Evolutionary conservation across 2,113 vertebrate species (phyloP), one percentile per base, ranked within the genome.

Genomic region (Microtus richardsoni): DNA sequence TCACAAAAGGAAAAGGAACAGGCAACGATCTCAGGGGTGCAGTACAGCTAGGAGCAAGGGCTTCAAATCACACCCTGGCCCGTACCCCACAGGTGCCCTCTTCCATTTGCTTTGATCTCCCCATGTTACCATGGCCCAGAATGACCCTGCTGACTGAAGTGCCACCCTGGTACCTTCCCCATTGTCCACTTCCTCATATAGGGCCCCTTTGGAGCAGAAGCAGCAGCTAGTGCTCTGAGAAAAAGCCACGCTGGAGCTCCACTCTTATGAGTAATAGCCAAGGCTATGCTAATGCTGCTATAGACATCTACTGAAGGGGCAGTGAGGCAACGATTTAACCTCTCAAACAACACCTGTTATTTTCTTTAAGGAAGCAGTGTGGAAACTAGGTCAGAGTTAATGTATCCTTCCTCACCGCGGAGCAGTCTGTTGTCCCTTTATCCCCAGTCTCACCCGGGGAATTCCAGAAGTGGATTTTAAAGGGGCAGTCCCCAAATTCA

Each of bases 401-500:
- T 92, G 86, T 89, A 6, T 77, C 68, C 84, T 88, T 98, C 95
- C 93, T 82, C 97, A 96, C 96, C 16, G 17, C 52, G 16, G 36
- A 96, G 84, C 95, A 88, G 82, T 94, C 93, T 97, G 96, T 97
- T 92, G 98, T 88, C 66, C 75, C 93, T 96, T 97, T 83, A 73
- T 94, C 95, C 94, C 89, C 89, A 64, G 66, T 54, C 96, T 97
- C 96, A 94, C 93, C 87, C 70, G 0, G 41, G 62, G 90, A 95
- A n/a, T 75, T 82, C 96, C 88, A 96, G 95, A 95, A 86, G 97
- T 95, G 97, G 71, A 3, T 97, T 98, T 97, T 97, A 97, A 98
- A 97, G 97, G 95, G 98, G 97, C 96, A 89, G 84, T 93, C 60
- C 94, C 94, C 95, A 93, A 95, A 96, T 91, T 64, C 1, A 16